Conservation (phyloP, 2,797 vertebrate genomes). For the Nothura maculosa region DNA sequence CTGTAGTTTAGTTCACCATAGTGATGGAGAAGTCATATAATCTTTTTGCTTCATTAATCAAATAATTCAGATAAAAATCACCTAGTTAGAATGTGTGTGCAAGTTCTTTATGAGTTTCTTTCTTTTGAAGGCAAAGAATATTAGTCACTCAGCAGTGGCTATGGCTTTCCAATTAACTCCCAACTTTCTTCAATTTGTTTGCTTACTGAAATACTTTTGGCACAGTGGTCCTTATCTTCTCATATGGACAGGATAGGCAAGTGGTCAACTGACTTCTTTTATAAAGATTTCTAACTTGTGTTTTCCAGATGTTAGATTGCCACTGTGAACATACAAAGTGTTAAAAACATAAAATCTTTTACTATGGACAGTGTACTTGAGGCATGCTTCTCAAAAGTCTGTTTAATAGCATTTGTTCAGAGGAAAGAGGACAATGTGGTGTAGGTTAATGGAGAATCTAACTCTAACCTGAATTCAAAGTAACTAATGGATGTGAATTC, state of each 20-base stretch:
- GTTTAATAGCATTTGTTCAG: neutral
- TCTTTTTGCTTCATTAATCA: neutral
- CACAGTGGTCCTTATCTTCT: neutral
- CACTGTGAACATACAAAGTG: neutral
- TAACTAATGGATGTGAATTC: constrained; percentile 51
- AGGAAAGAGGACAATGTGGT: neutral
- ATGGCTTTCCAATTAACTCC: neutral
- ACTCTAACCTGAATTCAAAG: constrained; percentile 33
- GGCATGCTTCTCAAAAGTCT: neutral
- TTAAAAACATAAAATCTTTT: neutral
- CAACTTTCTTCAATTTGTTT: neutral
- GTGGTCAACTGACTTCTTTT: neutral
- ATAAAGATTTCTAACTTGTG: neutral
- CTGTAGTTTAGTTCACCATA: neutral
- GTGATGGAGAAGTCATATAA: neutral
- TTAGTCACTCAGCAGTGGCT: neutral
- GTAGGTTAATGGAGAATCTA: constrained; percentile 47
- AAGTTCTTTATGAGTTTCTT: neutral
- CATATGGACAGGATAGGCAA: neutral
- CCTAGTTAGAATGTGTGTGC: neutral
- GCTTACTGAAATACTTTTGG: neutral
- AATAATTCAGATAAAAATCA: neutral
- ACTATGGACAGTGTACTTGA: neutral
- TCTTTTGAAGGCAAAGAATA: neutral
- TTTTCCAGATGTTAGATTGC: neutral